A percentile compares a stretch with the other conserved stretches of the same genome.
Evolutionary conservation across 2,113 vertebrate species (phyloP).

Genomic region (Chinchilla lanigera): DNA sequence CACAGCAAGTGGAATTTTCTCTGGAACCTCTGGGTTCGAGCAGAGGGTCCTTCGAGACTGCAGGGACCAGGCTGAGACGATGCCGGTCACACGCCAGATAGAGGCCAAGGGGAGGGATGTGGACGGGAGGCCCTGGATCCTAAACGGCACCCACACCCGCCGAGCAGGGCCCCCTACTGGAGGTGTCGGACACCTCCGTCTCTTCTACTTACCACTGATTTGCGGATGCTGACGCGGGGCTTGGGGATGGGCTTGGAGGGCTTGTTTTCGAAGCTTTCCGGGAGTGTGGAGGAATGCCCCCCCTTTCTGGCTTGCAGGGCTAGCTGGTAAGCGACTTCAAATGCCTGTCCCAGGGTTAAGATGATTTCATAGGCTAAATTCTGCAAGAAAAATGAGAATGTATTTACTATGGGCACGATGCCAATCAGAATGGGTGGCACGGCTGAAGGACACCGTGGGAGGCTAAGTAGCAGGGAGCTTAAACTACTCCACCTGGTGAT

Average conservation of each 20-base stretch:
- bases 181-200: not conserved
- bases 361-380: conserved; percentile 99
- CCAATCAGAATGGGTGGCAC: not conserved
- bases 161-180: not conserved
- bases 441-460: not conserved
- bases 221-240: conserved; percentile 98
- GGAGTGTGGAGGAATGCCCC: conserved; percentile 97
- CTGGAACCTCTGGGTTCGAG: not conserved
- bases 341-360: conserved; percentile 98
- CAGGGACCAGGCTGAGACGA: not conserved
- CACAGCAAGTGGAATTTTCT: not conserved
- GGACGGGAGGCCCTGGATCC: not conserved
- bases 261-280: conserved; percentile 99
- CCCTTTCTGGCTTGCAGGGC: conserved; percentile 98
- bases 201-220: conserved; percentile 95
- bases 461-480: not conserved
- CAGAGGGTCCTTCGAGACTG: not conserved
- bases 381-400: conserved; percentile 85
- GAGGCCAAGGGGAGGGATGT: not conserved
- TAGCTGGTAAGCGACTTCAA: conserved; percentile 99
- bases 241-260: conserved; percentile 98
- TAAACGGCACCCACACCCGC: not conserved
- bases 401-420: not conserved
- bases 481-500: rapidly evolving
- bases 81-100: not conserved